These are phyloP conservation scores for Ellobius talpinus DNA, from an alignment of 2,113 vertebrate species.

Conservation along the genomic window DNA sequence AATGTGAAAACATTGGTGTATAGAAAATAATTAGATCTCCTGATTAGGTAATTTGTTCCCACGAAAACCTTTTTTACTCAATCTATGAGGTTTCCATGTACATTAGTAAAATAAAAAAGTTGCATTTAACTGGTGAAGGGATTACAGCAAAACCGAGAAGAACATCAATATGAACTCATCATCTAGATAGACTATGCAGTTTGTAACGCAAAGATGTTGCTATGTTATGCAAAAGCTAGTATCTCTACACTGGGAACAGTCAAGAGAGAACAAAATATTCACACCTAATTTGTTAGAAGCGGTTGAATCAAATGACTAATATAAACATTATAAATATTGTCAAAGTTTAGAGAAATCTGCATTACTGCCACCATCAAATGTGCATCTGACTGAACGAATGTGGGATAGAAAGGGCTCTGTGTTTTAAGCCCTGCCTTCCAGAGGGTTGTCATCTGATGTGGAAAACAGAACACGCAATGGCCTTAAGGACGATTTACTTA, in stretches of 20 bases:
- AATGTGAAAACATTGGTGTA: background rate
- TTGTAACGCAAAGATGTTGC: background rate
- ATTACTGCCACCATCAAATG: background rate
- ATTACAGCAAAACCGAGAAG: background rate
- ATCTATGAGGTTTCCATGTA: background rate
- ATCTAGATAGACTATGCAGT: background rate
- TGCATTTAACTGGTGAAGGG: background rate
- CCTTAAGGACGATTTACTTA: background rate
- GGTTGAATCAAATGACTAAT: constrained; percentile 14
- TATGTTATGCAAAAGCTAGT: background rate
- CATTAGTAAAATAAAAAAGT: background rate
- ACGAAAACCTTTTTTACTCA: background rate
- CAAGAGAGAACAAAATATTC: background rate
- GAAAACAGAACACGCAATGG: background rate
- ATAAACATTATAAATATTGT: background rate
- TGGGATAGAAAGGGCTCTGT: background rate
- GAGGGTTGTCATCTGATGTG: background rate
- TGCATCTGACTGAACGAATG: background rate
- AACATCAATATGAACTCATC: background rate
- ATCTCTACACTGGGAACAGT: background rate
- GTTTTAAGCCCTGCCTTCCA: background rate
- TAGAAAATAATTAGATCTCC: constrained; percentile 33
- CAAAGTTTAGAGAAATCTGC: background rate
- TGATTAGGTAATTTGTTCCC: constrained; percentile 21
- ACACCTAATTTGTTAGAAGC: background rate